phyloP scores from a whole-genome alignment of 2,888 invertebrate genomes.

The Pheosia tremula region DNA sequence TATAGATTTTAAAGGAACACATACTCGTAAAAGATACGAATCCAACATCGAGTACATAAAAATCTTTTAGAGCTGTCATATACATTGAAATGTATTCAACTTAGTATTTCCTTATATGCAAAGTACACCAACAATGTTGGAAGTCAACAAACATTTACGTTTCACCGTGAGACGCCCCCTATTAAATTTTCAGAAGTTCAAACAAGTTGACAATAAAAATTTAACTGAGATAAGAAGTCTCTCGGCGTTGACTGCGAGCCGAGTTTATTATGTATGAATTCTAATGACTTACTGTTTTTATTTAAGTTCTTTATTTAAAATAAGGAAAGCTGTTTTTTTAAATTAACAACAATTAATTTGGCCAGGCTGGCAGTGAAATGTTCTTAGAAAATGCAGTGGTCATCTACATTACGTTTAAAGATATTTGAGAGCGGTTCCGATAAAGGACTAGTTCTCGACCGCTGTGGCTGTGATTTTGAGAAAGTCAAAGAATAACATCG shows the following conservation, averaged over 20 bases:
- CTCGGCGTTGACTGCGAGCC: conserved; percentile 20
- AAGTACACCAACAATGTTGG: conserved; percentile 45
- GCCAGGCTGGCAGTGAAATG: too few species aligned
- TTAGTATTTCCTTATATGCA: conserved; percentile 20
- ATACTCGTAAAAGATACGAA: neutral
- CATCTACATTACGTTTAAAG: too few species aligned
- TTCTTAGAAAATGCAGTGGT: too few species aligned
- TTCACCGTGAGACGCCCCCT: conserved; percentile 41
- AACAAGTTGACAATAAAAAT: conserved; percentile 58
- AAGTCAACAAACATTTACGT: conserved; percentile 47
- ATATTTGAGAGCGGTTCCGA: too few species aligned
- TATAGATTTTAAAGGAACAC: neutral
- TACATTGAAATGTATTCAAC: conserved; percentile 14
- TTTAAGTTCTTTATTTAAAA: neutral
- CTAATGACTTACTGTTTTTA: conserved; percentile 10
- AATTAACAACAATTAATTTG: too few species aligned
- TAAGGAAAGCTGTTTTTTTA: neutral
- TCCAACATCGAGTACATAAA: conserved; percentile 14
- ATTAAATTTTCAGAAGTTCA: conserved; percentile 55
- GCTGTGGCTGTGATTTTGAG: too few species aligned
- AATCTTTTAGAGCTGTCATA: conserved; percentile 9
- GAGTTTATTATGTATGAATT: conserved; percentile 16
- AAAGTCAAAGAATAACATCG: too few species aligned
- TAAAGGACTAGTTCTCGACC: too few species aligned
- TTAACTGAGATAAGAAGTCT: conserved; percentile 50